Evolutionary conservation across 2,113 vertebrate genomes (phyloP).

Genomic region (Capreolus pygargus): DNA sequence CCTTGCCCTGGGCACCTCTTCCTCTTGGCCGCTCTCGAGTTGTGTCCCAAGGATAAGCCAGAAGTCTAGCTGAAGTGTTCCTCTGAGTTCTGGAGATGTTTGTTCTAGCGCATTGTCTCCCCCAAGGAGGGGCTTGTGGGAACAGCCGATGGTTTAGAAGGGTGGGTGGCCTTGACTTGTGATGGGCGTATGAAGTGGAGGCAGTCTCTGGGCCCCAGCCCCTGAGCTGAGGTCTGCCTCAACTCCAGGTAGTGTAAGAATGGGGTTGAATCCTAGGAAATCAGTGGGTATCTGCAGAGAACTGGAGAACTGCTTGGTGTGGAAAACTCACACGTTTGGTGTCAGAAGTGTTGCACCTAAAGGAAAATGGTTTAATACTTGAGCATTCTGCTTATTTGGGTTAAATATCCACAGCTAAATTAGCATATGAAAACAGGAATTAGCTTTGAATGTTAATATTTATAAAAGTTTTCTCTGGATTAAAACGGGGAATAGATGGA

Average conservation of each 20-base stretch:
- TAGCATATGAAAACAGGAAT: not conserved
- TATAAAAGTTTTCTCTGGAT: not conserved
- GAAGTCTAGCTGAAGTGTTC: fast-evolving
- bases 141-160: fast-evolving
- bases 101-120: fast-evolving
- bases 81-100: not conserved
- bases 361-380: not conserved
- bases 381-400: not conserved
- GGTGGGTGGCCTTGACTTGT: not conserved
- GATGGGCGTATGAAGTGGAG: fast-evolving
- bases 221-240: not conserved
- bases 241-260: not conserved
- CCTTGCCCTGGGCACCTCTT: not conserved
- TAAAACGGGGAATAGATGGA: not conserved
- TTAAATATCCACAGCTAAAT: not conserved
- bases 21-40: not conserved
- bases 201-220: not conserved
- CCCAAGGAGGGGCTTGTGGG: not conserved
- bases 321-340: not conserved
- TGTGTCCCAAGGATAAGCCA: fast-evolving
- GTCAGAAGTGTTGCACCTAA: not conserved
- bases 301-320: not conserved
- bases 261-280: fast-evolving
- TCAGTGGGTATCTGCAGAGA: not conserved
- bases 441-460: not conserved